Evolutionary conservation across 2,113 vertebrate species (phyloP).

Genomic region (Corythoichthys intestinalis): DNA sequence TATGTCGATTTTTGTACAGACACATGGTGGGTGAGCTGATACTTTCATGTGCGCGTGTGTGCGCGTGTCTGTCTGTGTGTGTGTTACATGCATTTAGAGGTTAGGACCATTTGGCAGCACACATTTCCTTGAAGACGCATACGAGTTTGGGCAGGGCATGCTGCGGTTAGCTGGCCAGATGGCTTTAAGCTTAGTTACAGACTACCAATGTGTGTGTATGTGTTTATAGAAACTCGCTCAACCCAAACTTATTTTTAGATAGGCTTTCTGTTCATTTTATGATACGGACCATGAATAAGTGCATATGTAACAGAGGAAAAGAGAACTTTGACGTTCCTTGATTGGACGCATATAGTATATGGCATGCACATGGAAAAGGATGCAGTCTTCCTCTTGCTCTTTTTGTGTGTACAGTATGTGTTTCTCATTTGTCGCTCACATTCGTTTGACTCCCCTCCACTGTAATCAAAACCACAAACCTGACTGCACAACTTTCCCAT

Average conservation of each 20-base stretch:
- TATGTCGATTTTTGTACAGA: slow-evolving; percentile 24
- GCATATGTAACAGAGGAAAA: not conserved
- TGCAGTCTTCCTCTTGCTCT: slow-evolving; percentile 20
- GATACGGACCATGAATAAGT: slow-evolving; percentile 18
- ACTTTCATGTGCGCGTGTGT: slow-evolving; percentile 26
- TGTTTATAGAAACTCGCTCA: slow-evolving; percentile 43
- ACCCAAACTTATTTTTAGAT: slow-evolving; percentile 43
- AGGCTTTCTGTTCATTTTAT: slow-evolving; percentile 24
- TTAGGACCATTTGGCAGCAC: slow-evolving; percentile 61
- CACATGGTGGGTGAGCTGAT: slow-evolving; percentile 31
- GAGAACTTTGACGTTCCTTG: slow-evolving; percentile 36
- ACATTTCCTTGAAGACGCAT: slow-evolving; percentile 26
- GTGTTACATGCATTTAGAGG: slow-evolving; percentile 56
- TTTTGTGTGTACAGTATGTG: slow-evolving; percentile 21
- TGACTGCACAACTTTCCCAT: slow-evolving; percentile 39
- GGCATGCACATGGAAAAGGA: slow-evolving; percentile 46
- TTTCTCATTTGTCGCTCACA: slow-evolving; percentile 59
- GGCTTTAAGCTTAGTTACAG: slow-evolving; percentile 71
- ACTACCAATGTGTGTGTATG: slow-evolving; percentile 40
- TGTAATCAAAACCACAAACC: slow-evolving; percentile 67
- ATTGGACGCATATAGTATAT: slow-evolving; percentile 43
- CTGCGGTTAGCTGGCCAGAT: slow-evolving; percentile 65
- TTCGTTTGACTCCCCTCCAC: slow-evolving; percentile 26
- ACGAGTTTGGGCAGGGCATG: slow-evolving; percentile 56
- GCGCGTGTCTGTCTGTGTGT: too few relatives aligned